Evolutionary conservation across 2,888 invertebrate species (phyloP).

Genomic region (Phengaris alcon): DNA sequence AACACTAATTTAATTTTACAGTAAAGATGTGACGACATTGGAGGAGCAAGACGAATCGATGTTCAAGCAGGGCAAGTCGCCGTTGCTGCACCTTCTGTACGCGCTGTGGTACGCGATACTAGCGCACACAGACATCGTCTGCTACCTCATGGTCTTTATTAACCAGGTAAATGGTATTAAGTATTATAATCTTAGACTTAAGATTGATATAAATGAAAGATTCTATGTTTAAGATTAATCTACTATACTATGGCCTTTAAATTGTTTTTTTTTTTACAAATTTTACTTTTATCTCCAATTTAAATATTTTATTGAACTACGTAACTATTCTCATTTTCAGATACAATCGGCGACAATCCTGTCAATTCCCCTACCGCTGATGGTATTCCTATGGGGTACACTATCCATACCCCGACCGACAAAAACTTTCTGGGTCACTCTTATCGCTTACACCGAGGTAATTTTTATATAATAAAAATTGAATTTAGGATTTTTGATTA

Average conservation of each 20-base stretch:
- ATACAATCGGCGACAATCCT: constrained; percentile 95
- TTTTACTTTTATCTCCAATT: too few relatives aligned
- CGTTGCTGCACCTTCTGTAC: constrained; percentile 76
- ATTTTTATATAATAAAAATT: constrained; percentile 12
- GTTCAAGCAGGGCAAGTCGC: constrained; percentile 77
- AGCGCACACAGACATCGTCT: constrained; percentile 95
- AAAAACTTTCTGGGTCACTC: constrained; percentile 98
- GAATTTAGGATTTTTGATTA: not conserved
- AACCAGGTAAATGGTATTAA: constrained; percentile 82
- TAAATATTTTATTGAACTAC: too few relatives aligned
- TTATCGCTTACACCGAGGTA: constrained; percentile 99
- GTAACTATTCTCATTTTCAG: constrained; percentile 54
- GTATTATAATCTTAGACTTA: not conserved
- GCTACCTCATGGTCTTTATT: constrained; percentile 96
- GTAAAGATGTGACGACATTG: constrained; percentile 69
- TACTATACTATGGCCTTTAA: too few relatives aligned
- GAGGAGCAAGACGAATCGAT: constrained; percentile 78
- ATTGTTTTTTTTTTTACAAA: too few relatives aligned
- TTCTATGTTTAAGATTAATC: too few relatives aligned
- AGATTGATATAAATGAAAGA: too few relatives aligned
- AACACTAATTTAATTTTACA: constrained; percentile 46
- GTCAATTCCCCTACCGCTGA: constrained; percentile 94
- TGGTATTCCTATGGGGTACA: constrained; percentile 99
- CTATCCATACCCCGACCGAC: constrained; percentile 96
- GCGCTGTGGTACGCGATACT: constrained; percentile 90